Base-by-base conservation (phyloP, 2,113 vertebrate species). In the Epinephelus fuscoguttatus region DNA sequence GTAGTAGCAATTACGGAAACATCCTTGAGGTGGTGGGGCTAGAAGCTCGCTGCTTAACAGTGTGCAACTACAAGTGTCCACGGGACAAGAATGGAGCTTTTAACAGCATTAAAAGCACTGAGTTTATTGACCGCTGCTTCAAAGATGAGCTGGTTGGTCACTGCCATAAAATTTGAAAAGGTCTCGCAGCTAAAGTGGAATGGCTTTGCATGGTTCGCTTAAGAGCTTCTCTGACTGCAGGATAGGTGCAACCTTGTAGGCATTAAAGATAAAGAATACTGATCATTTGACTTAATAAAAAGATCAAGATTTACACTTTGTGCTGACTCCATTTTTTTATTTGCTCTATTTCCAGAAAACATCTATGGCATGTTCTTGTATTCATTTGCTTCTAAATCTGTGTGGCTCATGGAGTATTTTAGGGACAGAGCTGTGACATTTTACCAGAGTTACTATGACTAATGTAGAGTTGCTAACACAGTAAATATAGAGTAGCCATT, bases 191-290 rank as follows among this genome's bases (percentile, higher is more conserved):
- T 91, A 82, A 81, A 92, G 77, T 78, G 85, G 84, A 92, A 92
- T 89, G 87, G 86, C 84, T 92, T 91, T 94, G 91, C 91, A 94
- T 93, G 93, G 85, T 86, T 74, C 37, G 70, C 73, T 87, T 90
- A 81, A 89, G 67, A 87, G 79, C 86, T 89, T 88, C 67, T 91
- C 75, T 83, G 86, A 90, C 75, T 89, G 87, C 90, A 84, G 83
- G 66, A 86, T 87, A 89, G 47, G 53, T 89, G 78, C 84, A 93
- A 81, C 77, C 76, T 50, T 75, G 84, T 78, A 90, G 88, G 81
- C 77, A 89, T 88, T 88, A 87, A 83, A 70, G 77, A 75, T 84
- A 84, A 84, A 87, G 56, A 87, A 82, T 23, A 80, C 53, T 80
- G 62, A 88, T 81, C 62, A 83, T 89, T 90, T 90, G 68, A 91